Evolutionary conservation across 2,797 vertebrate genomes (phyloP), one percentile per base, ranked within the genome.

Genomic region (Microcaecilia unicolor): DNA sequence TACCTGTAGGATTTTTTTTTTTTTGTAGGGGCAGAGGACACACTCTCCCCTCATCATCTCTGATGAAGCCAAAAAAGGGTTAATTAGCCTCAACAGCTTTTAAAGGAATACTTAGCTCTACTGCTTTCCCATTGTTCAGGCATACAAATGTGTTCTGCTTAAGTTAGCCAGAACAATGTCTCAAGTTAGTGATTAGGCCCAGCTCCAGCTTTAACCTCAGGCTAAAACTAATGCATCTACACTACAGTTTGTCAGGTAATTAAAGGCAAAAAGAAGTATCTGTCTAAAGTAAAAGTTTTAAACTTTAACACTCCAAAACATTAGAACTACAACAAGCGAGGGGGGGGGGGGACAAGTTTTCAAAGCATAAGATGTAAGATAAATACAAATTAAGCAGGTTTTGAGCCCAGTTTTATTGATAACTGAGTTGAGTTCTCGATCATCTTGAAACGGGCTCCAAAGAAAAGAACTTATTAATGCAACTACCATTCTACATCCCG

Each of bases 111-210:
- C 44, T 72, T 69, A 50, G 49, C 28, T 48, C 37, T 59, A 61
- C 51, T 59, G 29, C 34, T 29, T 56, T 61, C 48, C 61, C 32
- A 44, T 76, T 77, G 72, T 78, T 78, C 56, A 58, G 55, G 37
- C 47, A 50, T 48, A 72, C 61, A 60, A 73, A 76, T 66, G 40
- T 25, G 54, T 76, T 78, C 67, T 70, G 69, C 72, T 71, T 71
- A 76, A 58, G 47, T 80, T 78, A 72, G 56, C 71, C 55, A 56
- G 67, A 74, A 74, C 72, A 80, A 68, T 77, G 58, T 60, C 58
- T 80, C 59, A 55, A 61, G 56, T 59, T 70, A 67, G 54, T 59
- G 61, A 74, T 74, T 75, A 78, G 64, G 68, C 69, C 67, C 15
- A 19, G 47, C 38, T 77, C 70, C 72, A 83, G 14, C 41, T 63